Conservation (phyloP, 2,888 invertebrate species). For the Caenorhabditis afra region DNA sequence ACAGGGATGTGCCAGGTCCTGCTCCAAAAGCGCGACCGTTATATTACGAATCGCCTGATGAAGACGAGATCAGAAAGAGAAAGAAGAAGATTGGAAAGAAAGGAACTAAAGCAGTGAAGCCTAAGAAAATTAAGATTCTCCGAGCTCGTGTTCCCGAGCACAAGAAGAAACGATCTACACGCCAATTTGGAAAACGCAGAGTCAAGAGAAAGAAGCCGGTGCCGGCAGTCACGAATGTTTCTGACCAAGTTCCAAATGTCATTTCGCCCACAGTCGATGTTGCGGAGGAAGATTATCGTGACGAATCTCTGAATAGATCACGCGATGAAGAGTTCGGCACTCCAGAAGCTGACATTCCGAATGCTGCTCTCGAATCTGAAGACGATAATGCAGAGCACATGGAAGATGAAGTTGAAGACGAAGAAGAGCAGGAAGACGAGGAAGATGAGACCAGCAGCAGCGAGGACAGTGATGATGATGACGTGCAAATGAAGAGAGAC, state of each 20-base stretch:
- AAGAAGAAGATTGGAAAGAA: conserved; percentile 14
- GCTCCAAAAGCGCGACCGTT: conserved; percentile 16
- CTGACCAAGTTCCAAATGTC: too few species aligned
- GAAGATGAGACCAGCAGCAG: neutral
- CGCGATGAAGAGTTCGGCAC: neutral
- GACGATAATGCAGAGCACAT: neutral
- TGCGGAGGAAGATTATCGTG: too few species aligned
- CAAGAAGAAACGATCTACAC: conserved; percentile 18
- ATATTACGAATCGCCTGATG: conserved; percentile 12
- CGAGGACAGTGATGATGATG: neutral
- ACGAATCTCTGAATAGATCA: too few species aligned
- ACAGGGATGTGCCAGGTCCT: conserved; percentile 41
- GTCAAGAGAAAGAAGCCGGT: conserved; percentile 26
- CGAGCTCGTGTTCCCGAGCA: conserved; percentile 35
- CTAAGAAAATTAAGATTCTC: conserved; percentile 20
- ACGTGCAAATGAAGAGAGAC: neutral
- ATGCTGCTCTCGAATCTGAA: neutral
- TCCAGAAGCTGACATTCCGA: neutral
- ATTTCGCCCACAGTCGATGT: too few species aligned
- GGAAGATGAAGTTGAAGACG: neutral
- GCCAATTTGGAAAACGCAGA: conserved; percentile 30
- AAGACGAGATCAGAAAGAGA: neutral
- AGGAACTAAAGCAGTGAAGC: neutral
- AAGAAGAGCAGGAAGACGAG: conserved; percentile 1
- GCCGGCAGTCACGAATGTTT: too few species aligned